Evolutionary conservation across 2,888 invertebrate species (phyloP).

Genomic region (Galeopsomyia nigrocyanea): DNA sequence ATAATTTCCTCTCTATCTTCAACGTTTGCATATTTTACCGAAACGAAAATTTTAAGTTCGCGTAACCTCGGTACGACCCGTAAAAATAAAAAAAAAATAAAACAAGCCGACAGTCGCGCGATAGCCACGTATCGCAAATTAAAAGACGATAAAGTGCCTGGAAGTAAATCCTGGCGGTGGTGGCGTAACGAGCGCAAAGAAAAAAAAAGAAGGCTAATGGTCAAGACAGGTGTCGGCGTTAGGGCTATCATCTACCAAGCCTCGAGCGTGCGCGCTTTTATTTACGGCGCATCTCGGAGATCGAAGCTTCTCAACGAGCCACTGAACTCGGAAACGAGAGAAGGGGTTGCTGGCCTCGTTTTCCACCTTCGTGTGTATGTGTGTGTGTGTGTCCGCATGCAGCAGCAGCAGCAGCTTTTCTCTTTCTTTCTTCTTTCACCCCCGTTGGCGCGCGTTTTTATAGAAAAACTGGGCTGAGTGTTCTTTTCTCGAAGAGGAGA

Average conservation of each 20-base stretch:
- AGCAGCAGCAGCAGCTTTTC: conserved; percentile 46
- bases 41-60: too few species aligned
- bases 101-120: too few species aligned
- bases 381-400: conserved; percentile 27
- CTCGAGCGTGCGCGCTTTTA: neutral
- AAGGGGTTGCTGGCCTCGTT: conserved; percentile 48
- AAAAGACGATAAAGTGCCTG: too few species aligned
- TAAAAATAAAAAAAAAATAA: too few species aligned
- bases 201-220: conserved; percentile 15
- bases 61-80: too few species aligned
- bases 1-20: too few species aligned
- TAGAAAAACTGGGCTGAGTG: too few species aligned
- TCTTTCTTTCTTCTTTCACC: neutral
- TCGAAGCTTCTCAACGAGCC: conserved; percentile 1
- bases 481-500: neutral
- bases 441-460: too few species aligned
- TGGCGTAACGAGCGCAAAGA: neutral
- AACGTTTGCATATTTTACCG: too few species aligned
- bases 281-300: conserved; percentile 25
- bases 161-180: too few species aligned
- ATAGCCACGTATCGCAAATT: too few species aligned
- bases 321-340: conserved; percentile 14
- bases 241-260: too few species aligned
- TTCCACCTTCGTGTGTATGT: conserved; percentile 37
- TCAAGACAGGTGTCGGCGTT: neutral